phyloP scores from a whole-genome alignment of 2,888 invertebrate genomes.

The Limenitis camilla region DNA sequence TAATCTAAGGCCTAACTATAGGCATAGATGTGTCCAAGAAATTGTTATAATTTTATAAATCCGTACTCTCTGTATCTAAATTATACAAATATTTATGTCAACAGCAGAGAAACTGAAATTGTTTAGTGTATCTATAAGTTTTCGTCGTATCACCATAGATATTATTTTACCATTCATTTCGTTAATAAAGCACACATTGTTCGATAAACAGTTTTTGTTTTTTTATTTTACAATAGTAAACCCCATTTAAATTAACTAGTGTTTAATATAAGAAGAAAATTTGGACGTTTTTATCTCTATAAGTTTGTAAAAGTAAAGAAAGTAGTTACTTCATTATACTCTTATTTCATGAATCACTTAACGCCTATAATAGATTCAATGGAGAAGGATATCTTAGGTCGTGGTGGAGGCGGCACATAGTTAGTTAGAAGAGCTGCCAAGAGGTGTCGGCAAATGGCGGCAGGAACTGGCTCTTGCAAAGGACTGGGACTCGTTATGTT shows the following conservation, averaged over 20 bases:
- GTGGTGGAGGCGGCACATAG: constrained; percentile 50
- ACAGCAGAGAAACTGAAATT: constrained; percentile 24
- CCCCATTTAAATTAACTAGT: neutral
- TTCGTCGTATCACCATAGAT: constrained; percentile 64
- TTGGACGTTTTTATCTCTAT: too few relatives aligned
- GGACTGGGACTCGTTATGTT: constrained; percentile 24
- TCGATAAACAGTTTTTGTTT: constrained; percentile 32
- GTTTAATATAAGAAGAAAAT: too few relatives aligned
- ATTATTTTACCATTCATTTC: constrained; percentile 67
- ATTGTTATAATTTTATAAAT: constrained; percentile 36
- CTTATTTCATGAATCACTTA: constrained; percentile 40
- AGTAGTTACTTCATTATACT: too few relatives aligned
- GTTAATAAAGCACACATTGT: constrained; percentile 75
- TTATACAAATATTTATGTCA: constrained; percentile 25
- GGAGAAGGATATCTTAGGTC: constrained; percentile 73
- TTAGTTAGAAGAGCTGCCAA: constrained; percentile 58
- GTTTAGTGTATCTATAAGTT: constrained; percentile 38
- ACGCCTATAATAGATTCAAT: constrained; percentile 83
- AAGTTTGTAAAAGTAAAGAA: too few relatives aligned
- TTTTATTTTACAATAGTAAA: neutral
- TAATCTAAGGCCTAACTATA: constrained; percentile 40
- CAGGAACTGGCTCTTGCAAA: constrained; percentile 34
- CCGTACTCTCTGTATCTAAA: constrained; percentile 50
- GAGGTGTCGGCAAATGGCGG: constrained; percentile 67
- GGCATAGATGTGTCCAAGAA: constrained; percentile 35